Base-by-base conservation (phyloP, 1,140 invertebrate species). In the Hycleus cichorii region DNA sequence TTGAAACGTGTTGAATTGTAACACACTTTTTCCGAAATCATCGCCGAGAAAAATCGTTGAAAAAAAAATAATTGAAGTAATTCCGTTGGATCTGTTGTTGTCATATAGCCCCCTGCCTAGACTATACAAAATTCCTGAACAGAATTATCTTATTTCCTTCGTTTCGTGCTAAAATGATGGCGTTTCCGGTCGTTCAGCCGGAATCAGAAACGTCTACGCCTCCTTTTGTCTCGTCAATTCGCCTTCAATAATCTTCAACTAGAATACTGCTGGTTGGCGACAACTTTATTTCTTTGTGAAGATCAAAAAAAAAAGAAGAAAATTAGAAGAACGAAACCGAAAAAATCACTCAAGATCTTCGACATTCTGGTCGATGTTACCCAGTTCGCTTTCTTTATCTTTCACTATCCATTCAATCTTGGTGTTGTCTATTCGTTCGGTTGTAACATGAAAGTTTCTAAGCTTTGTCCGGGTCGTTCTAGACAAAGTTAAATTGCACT, bases 121-220 rank as follows among this genome's bases (percentile, higher is more conserved):
- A 18, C 4, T 32, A 32, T 32, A 32, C 44, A 54, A 62, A 64
- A 45, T 62, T 62, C 50, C 46, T 32, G 51, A 63, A 62, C 52
- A 47, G 58, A 60, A 60, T 65, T 63, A 60, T 63, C 64, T 60
- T 58, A 63, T 65, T 65, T 65, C 64, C 64, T 63, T 47, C 50
- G 44, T 52, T 60, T 63, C 60, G 18, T 58, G 40, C 39, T 55
- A 58, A 65, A 65, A 65, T 65, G 64, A 65, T 18, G 18, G 18
- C 64, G 60, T 65, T 65, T 65, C 61, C 64, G 58, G 57, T 54
- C 55, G 57, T 58, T 56, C 64, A 60, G 46, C 58, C 60, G 60
- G 64, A 65, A 63, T 57, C 53, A 60, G 58, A 60, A 63, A 58
- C 55, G 60, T 32, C 4, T 49, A 59, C 49, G 43, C 50, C 52